Evolutionary conservation across 1,140 invertebrate species (phyloP).

Genomic region (Heliconius eleuchia): DNA sequence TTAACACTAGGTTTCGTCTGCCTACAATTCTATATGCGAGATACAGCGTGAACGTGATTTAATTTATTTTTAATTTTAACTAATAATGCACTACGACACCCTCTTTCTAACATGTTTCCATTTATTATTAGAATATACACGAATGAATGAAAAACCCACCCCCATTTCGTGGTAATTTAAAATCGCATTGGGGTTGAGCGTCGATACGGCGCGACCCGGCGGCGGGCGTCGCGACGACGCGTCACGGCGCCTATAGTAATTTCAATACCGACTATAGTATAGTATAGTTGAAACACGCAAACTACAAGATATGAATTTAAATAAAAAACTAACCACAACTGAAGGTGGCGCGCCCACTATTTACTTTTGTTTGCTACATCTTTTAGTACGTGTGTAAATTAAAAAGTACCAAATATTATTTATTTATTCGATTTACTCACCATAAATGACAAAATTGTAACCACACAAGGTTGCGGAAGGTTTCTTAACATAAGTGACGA

Average conservation of each 20-base stretch:
- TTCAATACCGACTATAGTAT: constrained; percentile 7
- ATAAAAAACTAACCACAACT: constrained; percentile 3
- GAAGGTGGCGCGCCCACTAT: constrained; percentile 8
- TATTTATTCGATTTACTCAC: background rate
- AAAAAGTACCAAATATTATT: background rate
- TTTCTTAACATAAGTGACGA: background rate
- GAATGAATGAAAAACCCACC: constrained; percentile 48
- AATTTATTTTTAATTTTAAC: constrained; percentile 29
- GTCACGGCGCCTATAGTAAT: constrained; percentile 34
- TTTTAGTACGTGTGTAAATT: background rate
- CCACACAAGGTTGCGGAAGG: background rate
- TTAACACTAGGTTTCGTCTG: too few relatives aligned
- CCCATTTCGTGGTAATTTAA: constrained; percentile 64
- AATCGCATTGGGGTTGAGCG: constrained; percentile 65
- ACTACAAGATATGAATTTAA: constrained; percentile 15
- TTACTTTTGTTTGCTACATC: constrained; percentile 2
- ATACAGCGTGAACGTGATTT: too few relatives aligned
- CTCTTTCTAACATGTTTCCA: constrained; percentile 42
- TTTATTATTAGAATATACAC: constrained; percentile 42
- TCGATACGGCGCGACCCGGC: constrained; percentile 48
- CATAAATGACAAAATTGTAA: background rate
- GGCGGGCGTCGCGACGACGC: constrained; percentile 48
- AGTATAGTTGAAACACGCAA: constrained; percentile 28
- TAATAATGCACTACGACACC: constrained; percentile 39
- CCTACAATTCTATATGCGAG: too few relatives aligned